Evolutionary conservation across 2,113 vertebrate species (phyloP), one percentile per base, ranked within the genome.

Genomic region (Platichthys stellatus): DNA sequence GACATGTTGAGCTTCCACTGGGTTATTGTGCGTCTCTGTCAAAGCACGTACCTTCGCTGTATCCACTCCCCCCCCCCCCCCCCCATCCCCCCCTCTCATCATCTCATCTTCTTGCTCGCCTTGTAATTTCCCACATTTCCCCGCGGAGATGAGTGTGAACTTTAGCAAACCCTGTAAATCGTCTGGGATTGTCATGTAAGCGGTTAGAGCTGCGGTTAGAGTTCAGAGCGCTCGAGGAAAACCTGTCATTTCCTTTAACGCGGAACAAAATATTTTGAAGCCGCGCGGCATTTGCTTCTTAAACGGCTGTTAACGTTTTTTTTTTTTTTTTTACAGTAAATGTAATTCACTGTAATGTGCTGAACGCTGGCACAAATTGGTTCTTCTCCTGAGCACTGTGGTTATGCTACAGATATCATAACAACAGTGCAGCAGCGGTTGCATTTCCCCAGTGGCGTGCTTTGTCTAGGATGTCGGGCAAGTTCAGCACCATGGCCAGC

Each of bases 401-500:
- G 14, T 70, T 63, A 28, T 43, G 21, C n/a, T 3, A 40, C 57
- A 73, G 28, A 69, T 47, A 57, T 53, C 40, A 40, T 49, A 57
- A 63, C 24, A 74, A 56, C 59, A 62, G 54, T 40, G 54, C 63
- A 61, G 12, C 43, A 51, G 74, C 35, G 73, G 68, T 51, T 74
- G n/a, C 5, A n/a, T 65, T 72, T 61, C 28, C 20, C 67, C 62
- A 24, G 38, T 28, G 59, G 20, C 59, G 7, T 28, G 10, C 35
- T 71, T 63, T 76, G 62, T 59, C 28, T 43, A 1, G 7, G 5
- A 72, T 60, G 11, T 7, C 53, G 62, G 58, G 20, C 24, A 23
- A 74, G 21, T 87, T 80, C 80, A 85, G 84, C 66, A 75, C 65
- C 74, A 40, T n/a, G 69, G 76, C 15, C 72, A 70, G 60, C 21